phyloP scores from a whole-genome alignment of 2,797 vertebrate species.

The Girardinus metallicus region DNA sequence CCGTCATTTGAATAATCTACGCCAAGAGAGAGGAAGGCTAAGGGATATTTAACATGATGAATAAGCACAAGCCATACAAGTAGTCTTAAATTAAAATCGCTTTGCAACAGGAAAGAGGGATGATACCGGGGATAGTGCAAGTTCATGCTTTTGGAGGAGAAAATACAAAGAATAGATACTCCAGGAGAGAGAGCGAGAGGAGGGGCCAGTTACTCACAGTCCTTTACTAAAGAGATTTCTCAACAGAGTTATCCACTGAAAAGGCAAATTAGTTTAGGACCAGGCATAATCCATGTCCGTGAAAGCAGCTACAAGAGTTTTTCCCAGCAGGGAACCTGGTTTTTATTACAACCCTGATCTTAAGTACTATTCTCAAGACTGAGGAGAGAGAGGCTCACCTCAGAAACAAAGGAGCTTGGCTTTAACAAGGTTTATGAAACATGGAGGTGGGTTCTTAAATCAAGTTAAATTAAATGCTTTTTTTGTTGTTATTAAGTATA shows the following conservation, averaged over 20 bases:
- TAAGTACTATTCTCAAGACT: conserved; percentile 35
- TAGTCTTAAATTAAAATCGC: conserved; percentile 65
- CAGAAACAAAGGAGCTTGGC: conserved; percentile 49
- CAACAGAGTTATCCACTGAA: conserved; percentile 49
- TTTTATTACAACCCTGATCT: conserved; percentile 53
- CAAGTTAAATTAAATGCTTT: neutral
- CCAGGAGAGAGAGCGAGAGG: conserved; percentile 31
- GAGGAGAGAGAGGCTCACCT: conserved; percentile 26
- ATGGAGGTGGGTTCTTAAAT: neutral
- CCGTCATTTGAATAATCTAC: conserved; percentile 73
- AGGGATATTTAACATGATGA: conserved; percentile 72
- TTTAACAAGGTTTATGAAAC: conserved; percentile 35
- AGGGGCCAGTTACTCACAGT: conserved; percentile 30
- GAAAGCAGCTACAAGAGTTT: conserved; percentile 61
- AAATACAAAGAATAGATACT: conserved; percentile 31
- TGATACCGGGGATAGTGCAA: conserved; percentile 17
- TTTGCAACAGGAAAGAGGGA: conserved; percentile 14
- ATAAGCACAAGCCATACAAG: conserved; percentile 51
- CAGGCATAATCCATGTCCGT: conserved; percentile 59
- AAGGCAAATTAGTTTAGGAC: conserved; percentile 64
- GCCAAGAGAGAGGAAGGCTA: conserved; percentile 47
- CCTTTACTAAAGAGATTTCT: conserved; percentile 56
- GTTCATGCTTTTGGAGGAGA: conserved; percentile 32
- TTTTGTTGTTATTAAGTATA: neutral
- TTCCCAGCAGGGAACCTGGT: conserved; percentile 55